Conservation (phyloP, 1,140 invertebrate genomes). For the Drosophila bifasciata region DNA sequence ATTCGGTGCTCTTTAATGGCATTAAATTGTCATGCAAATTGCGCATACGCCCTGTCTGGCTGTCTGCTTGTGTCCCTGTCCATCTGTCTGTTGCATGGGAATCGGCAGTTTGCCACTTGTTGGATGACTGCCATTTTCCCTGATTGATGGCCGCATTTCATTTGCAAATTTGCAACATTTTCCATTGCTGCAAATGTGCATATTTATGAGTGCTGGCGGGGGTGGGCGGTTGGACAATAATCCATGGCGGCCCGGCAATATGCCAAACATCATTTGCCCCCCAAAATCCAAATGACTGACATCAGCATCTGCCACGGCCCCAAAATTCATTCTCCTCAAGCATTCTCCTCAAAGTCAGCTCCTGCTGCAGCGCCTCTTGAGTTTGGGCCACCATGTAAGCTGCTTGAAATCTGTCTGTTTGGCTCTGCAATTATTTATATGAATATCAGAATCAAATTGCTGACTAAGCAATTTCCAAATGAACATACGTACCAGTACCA, state of each 20-base stretch:
- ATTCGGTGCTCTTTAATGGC: conserved; percentile 17
- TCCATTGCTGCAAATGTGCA: conserved; percentile 37
- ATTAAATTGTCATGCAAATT: conserved; percentile 45
- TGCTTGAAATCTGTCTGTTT: conserved; percentile 1
- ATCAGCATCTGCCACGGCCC: conserved; percentile 3
- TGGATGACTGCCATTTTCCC: conserved; percentile 23
- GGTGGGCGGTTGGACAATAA: not conserved
- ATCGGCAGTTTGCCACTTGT: conserved; percentile 42
- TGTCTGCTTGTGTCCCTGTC: not conserved
- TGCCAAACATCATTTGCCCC: conserved; percentile 33
- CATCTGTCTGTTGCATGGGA: conserved; percentile 10
- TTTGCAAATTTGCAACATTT: conserved; percentile 31
- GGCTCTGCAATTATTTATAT: conserved; percentile 34
- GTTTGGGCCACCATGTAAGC: conserved; percentile 13
- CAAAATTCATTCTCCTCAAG: no score
- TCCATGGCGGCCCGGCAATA: conserved; percentile 30
- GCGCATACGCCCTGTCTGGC: conserved; percentile 24
- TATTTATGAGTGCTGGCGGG: conserved; percentile 37
- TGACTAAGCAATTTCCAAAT: conserved; percentile 31
- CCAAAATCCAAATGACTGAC: not conserved
- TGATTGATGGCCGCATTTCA: conserved; percentile 46
- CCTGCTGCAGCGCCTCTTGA: no score
- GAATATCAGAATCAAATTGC: conserved; percentile 28
- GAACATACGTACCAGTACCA: not conserved
- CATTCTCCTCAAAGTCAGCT: conserved; percentile 14